A percentile compares a stretch with the other conserved stretches of the same genome.
Evolutionary conservation across 2,797 vertebrate species (phyloP).

Genomic region (Notamacropus eugenii): DNA sequence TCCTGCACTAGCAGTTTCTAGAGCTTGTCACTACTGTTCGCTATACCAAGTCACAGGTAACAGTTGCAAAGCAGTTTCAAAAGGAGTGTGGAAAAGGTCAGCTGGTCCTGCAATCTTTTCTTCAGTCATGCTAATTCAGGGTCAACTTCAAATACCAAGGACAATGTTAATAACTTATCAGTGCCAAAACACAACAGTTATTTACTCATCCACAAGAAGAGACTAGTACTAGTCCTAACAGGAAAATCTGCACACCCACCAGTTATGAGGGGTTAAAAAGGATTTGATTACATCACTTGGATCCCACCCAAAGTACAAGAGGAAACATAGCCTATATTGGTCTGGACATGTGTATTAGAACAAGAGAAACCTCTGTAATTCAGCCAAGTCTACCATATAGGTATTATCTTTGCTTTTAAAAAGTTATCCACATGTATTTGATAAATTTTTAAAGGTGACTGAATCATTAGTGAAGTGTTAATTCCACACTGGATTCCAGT

Average conservation of each 20-base stretch:
- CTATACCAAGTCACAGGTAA: not conserved
- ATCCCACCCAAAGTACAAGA: conserved; percentile 70
- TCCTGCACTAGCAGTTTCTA: not conserved
- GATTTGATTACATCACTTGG: conserved; percentile 78
- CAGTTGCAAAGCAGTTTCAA: conserved; percentile 15
- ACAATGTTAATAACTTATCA: conserved; percentile 22
- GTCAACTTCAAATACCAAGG: conserved; percentile 46
- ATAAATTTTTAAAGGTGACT: conserved; percentile 37
- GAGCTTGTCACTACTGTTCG: conserved; percentile 4
- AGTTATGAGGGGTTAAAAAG: conserved; percentile 71
- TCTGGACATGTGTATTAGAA: conserved; percentile 76
- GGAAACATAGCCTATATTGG: conserved; percentile 73
- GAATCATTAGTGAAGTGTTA: not conserved
- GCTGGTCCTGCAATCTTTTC: not conserved
- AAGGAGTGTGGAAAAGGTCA: not conserved
- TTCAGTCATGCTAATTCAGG: not conserved
- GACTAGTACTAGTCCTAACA: conserved; percentile 53
- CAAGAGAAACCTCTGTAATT: conserved; percentile 73
- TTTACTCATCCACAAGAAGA: conserved; percentile 23
- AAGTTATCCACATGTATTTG: conserved; percentile 21
- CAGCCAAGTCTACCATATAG: conserved; percentile 48
- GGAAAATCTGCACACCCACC: conserved; percentile 41
- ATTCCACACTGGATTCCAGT: not conserved
- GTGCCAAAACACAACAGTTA: conserved; percentile 29
- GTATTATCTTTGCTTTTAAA: conserved; percentile 39